Conservation (phyloP, 2,888 invertebrate species). For the Litoditis marina region DNA sequence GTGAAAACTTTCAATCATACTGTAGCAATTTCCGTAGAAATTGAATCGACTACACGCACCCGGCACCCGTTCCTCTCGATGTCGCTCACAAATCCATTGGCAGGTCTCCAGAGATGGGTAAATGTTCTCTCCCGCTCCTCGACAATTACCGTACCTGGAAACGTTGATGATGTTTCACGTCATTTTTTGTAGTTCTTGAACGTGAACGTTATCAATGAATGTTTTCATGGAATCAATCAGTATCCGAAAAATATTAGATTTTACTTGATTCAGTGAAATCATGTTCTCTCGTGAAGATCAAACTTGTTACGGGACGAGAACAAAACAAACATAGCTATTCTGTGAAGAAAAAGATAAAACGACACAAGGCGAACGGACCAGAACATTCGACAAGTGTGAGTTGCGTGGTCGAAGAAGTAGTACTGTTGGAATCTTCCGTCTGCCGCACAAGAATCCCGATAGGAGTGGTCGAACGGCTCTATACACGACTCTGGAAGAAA, state of each 20-base stretch:
- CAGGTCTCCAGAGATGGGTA: slow-evolving; percentile 52
- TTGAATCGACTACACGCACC: slow-evolving; percentile 20
- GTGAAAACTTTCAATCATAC: neutral
- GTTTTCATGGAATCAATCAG: too few species aligned
- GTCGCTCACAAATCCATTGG: slow-evolving; percentile 58
- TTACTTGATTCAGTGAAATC: too few species aligned
- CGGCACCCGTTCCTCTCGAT: slow-evolving; percentile 42
- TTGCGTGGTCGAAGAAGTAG: slow-evolving; percentile 51
- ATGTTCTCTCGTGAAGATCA: too few species aligned
- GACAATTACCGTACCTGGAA: slow-evolving; percentile 53
- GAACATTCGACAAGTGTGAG: slow-evolving; percentile 52
- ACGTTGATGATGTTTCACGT: neutral
- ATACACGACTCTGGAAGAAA: slow-evolving; percentile 46
- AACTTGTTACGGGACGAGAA: too few species aligned
- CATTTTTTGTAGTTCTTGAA: too few species aligned
- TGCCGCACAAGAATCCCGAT: slow-evolving; percentile 28
- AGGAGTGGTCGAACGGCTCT: slow-evolving; percentile 46
- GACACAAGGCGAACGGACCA: slow-evolving; percentile 42
- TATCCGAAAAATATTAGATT: too few species aligned
- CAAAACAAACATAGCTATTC: too few species aligned
- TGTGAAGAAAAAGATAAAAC: too few species aligned
- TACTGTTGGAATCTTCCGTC: slow-evolving; percentile 41
- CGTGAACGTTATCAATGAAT: too few species aligned
- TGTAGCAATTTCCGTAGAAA: neutral
- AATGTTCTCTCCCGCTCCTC: slow-evolving; percentile 52